Conservation (phyloP, 2,888 invertebrate species). For the Mythimna ferrago region DNA sequence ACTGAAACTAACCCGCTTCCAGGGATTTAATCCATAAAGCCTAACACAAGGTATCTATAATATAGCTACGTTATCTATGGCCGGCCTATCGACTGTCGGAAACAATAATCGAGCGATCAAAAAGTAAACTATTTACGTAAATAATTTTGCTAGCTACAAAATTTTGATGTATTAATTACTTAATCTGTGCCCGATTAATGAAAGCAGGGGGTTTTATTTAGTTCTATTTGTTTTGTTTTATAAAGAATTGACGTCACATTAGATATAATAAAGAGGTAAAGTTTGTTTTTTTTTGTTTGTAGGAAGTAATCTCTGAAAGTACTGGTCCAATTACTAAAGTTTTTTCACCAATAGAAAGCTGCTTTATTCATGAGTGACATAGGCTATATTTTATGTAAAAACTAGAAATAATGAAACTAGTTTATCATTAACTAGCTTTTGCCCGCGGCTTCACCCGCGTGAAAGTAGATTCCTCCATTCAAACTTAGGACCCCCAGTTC, state of each 20-base stretch:
- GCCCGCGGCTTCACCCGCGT: too few species aligned
- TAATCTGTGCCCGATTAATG: conserved; percentile 35
- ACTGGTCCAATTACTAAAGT: too few species aligned
- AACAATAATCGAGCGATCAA: conserved; percentile 52
- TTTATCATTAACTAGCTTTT: background rate
- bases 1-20: conserved; percentile 35
- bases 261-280: too few species aligned
- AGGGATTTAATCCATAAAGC: conserved; percentile 40
- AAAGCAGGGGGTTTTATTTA: conserved; percentile 17
- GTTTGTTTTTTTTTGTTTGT: too few species aligned
- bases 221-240: conserved; percentile 19
- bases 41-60: conserved; percentile 26
- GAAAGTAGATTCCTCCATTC: too few species aligned
- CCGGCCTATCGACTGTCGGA: conserved; percentile 32
- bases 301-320: too few species aligned
- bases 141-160: conserved; percentile 36
- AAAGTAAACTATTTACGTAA: conserved; percentile 52
- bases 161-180: conserved; percentile 39
- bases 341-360: too few species aligned
- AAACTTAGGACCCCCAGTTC: too few species aligned
- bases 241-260: background rate
- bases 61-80: conserved; percentile 39
- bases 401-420: too few species aligned
- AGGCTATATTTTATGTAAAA: too few species aligned
- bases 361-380: too few species aligned